Base-by-base conservation (phyloP, 2,113 vertebrate genomes). In the Perognathus longimembris region DNA sequence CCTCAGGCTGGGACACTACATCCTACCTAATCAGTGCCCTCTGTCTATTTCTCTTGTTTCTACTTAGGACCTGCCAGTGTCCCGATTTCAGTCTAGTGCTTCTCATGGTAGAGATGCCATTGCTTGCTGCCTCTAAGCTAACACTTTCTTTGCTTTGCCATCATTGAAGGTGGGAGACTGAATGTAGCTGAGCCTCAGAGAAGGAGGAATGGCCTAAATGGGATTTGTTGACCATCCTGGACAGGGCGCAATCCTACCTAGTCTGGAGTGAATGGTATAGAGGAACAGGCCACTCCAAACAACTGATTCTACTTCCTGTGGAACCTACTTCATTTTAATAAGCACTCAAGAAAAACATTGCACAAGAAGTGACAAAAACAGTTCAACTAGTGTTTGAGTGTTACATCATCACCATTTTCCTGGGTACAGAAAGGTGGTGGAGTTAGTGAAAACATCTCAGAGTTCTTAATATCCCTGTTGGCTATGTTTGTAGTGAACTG, bases 1-100 rank as follows among this genome's bases (percentile, higher is more conserved):
- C n/a, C 28, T 64, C 36, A 7, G 34, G 0, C 18, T 7, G 0
- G 21, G 57, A 38, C 71, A 40, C 6, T 26, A 28, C 34, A 34
- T 66, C 50, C 64, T 1, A 0, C 2, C 1, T 9, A 28, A 0
- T 50, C 28, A 32, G 15, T 54, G n/a, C 40, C 40, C 7, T 42
- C 22, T 42, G 38, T 79, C 26, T 67, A 17, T 84, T 32, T 17
- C 36, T 14, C 45, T 90, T 34, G 0, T 86, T 36, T 71, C 54
- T 32, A 2, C 28, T 67, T 30, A 8, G 4, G n/a, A 1, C 21
- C 12, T 85, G 30, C 38, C 38, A 6, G 11, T 26, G 71, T 94
- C 17, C n/a, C 15, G 32, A 88, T 90, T 18, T 36, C 61, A n/a
- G 26, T 36, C 26, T 2, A 45, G 11, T 54, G n/a, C 59, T 89